Conservation (phyloP, 2,888 invertebrate species). For the Geophilus truncorum region DNA sequence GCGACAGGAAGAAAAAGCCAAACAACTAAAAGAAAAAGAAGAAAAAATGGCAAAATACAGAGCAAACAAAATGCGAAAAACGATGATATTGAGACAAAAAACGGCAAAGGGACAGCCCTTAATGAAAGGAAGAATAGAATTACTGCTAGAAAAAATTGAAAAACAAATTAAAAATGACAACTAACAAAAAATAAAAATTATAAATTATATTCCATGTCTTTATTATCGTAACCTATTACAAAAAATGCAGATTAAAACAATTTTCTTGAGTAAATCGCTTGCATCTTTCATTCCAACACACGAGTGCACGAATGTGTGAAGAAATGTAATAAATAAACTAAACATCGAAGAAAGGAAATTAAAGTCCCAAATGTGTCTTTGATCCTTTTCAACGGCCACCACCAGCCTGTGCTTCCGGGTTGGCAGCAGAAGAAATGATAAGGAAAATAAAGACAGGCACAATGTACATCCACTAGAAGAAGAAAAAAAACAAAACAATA, state of each 20-base stretch:
- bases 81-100: neutral
- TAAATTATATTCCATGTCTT: neutral
- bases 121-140: slow-evolving; percentile 29
- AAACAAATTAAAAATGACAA: neutral
- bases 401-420: slow-evolving; percentile 57
- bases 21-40: neutral
- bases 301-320: neutral
- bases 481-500: slow-evolving; percentile 44
- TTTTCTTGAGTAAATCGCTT: neutral
- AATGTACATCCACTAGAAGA: slow-evolving; percentile 92
- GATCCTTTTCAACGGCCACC: slow-evolving; percentile 28
- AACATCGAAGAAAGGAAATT: neutral
- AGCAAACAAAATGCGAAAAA: neutral
- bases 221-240: neutral
- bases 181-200: neutral
- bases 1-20: neutral
- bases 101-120: slow-evolving; percentile 14
- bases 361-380: neutral
- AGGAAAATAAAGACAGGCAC: slow-evolving; percentile 88
- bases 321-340: neutral
- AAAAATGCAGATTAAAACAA: neutral
- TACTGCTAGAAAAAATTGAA: slow-evolving; percentile 25
- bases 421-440: slow-evolving; percentile 79
- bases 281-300: neutral
- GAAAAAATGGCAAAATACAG: neutral